Evolutionary conservation across 2,113 vertebrate species (phyloP), one percentile per base, ranked within the genome.

Genomic region (Aphyosemion australe): DNA sequence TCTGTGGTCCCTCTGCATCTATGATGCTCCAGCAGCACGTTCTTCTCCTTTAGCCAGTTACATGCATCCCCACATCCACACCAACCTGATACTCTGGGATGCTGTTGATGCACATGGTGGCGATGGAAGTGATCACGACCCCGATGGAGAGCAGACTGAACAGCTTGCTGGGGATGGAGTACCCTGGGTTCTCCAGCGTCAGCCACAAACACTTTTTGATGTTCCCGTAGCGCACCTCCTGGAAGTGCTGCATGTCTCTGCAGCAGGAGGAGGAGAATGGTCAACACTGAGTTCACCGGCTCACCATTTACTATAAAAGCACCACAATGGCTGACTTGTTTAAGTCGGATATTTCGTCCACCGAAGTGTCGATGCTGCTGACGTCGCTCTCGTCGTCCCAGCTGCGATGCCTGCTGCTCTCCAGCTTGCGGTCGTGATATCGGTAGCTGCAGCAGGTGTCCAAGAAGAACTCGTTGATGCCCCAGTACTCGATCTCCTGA

Each of bases 401-500:
- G 90, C 92, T 95, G 88, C 91, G 93, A 51, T 93, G 94, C 2
- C 93, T 91, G 68, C 91, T 92, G 80, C 90, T 93, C 83, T 94
- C 93, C 84, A 98, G 92, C 18, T 97, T 96, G 54, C 97, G 94
- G 83, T 99, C 97, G 0, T 97, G 95, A 88, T 96, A 99, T 41
- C 95, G 95, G 72, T 95, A 96, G 78, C 95, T 98, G 78, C 97
- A 99, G 92, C 97, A 99, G 4, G 92, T 89, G 89, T 97, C 97
- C 87, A 99, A 92, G 87, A 96, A 97, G 90, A 95, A 95, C 65
- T 99, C 97, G 0, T 95, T 96, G 90, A 99, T 96, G 84, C 97
- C 96, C 97, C 97, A 99, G 84, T 99, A 99, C 84, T 99, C 97
- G 0, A 98, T 96, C 91, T 99, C 97, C 90, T 99, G 97, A 82